phyloP scores from a whole-genome alignment of 2,797 vertebrate genomes.

The Cuniculus paca region DNA sequence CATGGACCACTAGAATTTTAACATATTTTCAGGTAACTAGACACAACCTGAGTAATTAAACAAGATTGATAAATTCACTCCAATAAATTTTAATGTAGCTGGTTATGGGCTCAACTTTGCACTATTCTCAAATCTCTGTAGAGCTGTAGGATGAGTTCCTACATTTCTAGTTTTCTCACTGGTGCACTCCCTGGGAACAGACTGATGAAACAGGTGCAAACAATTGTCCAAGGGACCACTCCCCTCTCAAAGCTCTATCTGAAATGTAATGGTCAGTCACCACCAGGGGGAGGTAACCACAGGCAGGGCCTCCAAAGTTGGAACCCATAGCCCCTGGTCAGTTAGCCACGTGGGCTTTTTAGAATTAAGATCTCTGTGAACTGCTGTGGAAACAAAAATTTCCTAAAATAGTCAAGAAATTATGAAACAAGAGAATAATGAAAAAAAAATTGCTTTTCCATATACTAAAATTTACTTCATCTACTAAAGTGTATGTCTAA shows the following conservation, averaged over 20 bases:
- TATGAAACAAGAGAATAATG: not conserved
- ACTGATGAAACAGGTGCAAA: too few relatives aligned
- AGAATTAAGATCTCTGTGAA: not conserved
- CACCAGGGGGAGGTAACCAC: not conserved
- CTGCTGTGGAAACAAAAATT: not conserved
- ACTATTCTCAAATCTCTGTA: not conserved
- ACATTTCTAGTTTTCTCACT: too few relatives aligned
- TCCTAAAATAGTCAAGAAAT: not conserved
- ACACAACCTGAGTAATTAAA: not conserved
- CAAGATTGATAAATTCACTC: not conserved
- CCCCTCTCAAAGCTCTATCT: not conserved
- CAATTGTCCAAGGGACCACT: not conserved
- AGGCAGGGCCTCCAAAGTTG: not conserved
- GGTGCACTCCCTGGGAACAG: not conserved
- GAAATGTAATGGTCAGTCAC: not conserved
- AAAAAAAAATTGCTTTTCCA: not conserved
- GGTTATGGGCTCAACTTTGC: not conserved
- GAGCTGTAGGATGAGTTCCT: not conserved
- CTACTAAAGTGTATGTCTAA: not conserved
- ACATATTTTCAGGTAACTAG: not conserved
- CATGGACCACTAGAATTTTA: not conserved
- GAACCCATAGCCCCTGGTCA: not conserved
- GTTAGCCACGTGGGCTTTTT: not conserved
- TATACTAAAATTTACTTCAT: not conserved
- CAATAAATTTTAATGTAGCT: not conserved